Evolutionary conservation across 2,888 invertebrate genomes (phyloP), one percentile per base, ranked within the genome.

Genomic region (Mechanitis mazaeus): DNA sequence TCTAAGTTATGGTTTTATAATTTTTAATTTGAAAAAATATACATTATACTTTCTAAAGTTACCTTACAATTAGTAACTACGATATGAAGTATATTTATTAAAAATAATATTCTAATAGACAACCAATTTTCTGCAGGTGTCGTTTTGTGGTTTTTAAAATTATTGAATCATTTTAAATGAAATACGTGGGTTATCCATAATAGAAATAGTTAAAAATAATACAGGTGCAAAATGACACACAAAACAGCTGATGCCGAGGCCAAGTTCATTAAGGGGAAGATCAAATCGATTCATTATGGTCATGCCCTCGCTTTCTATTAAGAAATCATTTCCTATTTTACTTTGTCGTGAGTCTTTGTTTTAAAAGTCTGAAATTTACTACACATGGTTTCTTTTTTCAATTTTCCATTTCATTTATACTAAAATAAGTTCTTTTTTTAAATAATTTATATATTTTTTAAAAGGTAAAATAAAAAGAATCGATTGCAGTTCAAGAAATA

Each of bases 231-330:
- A 54, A 64, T 69, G 75, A 76, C 76, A 75, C 79, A 79, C 20
- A 20, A 20, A 20, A 20, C 20, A 84, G 85, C 86, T 85, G 88
- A 87, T 84, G 81, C 74, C 70, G 72, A 75, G 81, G 82, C 81
- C 87, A 89, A 88, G 89, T 88, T 89, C 88, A 89, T 87, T 88
- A 87, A 81, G 85, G 84, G 72, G 69, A 76, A 81, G 84, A 77
- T 75, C 77, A 78, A 82, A 89, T 87, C 79, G 83, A 88, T 89
- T 83, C 72, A 81, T 71, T 74, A 75, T 78, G 83, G 79, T 75
- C 75, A 74, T 81, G 78, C 80, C 77, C 77, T 74, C 75, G 76
- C 79, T 85, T 83, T 84, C 80, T 75, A 80, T 77, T 78, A 75
- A 72, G 73, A 68, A 74, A 73, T 71, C 74, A 79, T 79, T 78